Evolutionary conservation across 2,797 vertebrate genomes (phyloP), one percentile per base, ranked within the genome.

Genomic region (Lycodopsis pacificus): DNA sequence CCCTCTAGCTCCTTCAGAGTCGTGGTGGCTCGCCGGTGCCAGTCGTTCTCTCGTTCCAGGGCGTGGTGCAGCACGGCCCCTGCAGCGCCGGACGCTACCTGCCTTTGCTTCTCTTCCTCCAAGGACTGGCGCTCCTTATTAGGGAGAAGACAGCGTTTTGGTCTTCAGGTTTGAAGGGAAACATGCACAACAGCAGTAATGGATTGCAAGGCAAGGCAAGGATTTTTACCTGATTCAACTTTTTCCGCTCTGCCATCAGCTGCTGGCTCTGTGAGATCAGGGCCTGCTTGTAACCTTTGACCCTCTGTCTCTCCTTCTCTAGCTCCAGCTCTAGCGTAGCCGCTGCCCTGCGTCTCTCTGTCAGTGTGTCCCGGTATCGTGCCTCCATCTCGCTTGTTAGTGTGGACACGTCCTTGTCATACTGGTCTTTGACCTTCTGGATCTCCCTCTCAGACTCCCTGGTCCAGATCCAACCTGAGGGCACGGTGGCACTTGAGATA

Each of bases 401-500:
- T 32, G 90, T 84, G 0, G 89, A 90, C 17, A 97, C 91, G 62
- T 95, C 95, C 32, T 88, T 92, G n/a, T 92, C 86, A 74, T 94
- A 97, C 2, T 95, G 94, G 20, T 89, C 88, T 89, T 94, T 97
- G 70, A 95, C 95, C 72, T 89, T 94, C 66, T 95, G 94, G 88
- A 99, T 97, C 89, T 99, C 97, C 88, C 94, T 96, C 73, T 97
- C 95, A 54, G 97, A 97, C 83, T 99, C 97, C 78, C 95, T 96
- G 70, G 96, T 97, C 98, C 98, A 99, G 90, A 99, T 99, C 98
- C 97, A 99, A 71, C 98, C 98, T 99, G 82, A 65, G 19, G 22
- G 17, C 19, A 53, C 3, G 38, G 56, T 66, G 3, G 42, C 4
- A 54, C 5, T 69, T 32, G 38, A 56, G 38, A 44, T 12, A 10